Percentiles rank a stretch among this genome's conserved stretches.
Evolutionary conservation across 2,797 vertebrate species (phyloP).

Genomic region (Xiphophorus birchmanni): DNA sequence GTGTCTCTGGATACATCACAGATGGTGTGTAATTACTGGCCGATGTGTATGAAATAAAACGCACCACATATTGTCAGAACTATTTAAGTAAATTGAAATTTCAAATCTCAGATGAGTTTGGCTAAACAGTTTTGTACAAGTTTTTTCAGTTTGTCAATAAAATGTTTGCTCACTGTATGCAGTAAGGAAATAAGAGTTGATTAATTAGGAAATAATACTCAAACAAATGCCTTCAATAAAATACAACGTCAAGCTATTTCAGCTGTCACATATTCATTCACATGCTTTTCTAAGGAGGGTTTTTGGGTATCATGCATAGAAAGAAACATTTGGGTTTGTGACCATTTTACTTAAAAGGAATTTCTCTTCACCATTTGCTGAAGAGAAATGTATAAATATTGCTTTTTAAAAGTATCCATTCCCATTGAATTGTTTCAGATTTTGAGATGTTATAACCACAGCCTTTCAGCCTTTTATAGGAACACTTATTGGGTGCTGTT

Average conservation of each 20-base stretch:
- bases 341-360: background rate
- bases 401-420: background rate
- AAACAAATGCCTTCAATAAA: background rate
- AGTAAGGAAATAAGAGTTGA: background rate
- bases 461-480: background rate
- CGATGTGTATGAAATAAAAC: background rate
- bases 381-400: background rate
- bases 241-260: background rate
- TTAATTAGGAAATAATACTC: background rate
- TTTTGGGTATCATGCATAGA: background rate
- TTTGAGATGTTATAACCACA: background rate
- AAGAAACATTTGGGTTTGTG: background rate
- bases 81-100: background rate
- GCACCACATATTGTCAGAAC: background rate
- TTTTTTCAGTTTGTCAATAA: background rate
- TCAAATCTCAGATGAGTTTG: background rate
- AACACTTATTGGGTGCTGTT: background rate
- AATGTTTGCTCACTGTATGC: background rate
- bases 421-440: background rate
- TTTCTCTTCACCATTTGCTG: background rate
- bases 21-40: slow-evolving; percentile 85
- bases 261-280: background rate
- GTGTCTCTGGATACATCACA: slow-evolving; percentile 97
- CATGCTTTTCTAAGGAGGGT: background rate
- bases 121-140: background rate